Conservation (phyloP, 2,113 vertebrate genomes). For the Anser brachyrhynchus region DNA sequence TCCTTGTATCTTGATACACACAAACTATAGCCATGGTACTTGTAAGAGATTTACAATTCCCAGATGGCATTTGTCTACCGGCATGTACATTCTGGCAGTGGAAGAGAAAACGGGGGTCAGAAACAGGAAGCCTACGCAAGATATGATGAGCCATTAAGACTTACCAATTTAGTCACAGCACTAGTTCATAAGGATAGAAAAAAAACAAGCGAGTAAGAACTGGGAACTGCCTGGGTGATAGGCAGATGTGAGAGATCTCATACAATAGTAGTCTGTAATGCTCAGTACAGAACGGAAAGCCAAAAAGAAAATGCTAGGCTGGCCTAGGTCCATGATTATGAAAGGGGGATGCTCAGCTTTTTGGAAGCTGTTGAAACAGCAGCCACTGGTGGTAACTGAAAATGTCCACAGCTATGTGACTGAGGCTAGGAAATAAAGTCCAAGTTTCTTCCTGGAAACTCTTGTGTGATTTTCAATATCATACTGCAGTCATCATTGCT, state of each 20-base stretch:
- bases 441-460: neutral
- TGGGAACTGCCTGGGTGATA: neutral
- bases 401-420: neutral
- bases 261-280: neutral
- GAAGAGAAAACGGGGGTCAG: neutral
- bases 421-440: neutral
- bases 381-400: neutral
- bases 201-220: neutral
- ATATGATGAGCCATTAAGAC: neutral
- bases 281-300: neutral
- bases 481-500: neutral
- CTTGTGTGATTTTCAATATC: neutral
- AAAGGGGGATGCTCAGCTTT: neutral
- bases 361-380: neutral
- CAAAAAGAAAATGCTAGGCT: neutral
- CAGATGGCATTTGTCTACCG: neutral
- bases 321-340: neutral
- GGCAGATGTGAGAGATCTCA: conserved; percentile 1
- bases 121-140: neutral
- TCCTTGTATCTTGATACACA: neutral
- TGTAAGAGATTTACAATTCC: neutral
- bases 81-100: accelerated
- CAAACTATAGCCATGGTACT: neutral
- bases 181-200: neutral
- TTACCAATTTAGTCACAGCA: neutral